Evolutionary conservation across 2,888 invertebrate genomes (phyloP), one percentile per base, ranked within the genome.

Genomic region (Caenorhabditis sinica): DNA sequence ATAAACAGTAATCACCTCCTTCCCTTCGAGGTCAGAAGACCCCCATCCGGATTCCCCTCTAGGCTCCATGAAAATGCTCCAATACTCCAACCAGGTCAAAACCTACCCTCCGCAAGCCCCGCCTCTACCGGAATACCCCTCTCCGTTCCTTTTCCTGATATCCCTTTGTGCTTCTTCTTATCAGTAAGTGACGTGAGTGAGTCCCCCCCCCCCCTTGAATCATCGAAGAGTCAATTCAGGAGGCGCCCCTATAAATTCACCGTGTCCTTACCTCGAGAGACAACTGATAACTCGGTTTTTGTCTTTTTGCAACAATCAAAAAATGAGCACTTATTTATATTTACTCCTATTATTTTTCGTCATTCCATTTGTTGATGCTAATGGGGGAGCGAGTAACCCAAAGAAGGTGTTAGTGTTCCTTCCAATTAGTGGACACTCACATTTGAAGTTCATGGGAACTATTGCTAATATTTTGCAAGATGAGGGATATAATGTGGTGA

Each of bases 401-500:
- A 72, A 80, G 25, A 80, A 80, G 20, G 79, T 80, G 45, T 49
- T 80, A 0, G 79, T 80, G n/a, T 80, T 72, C 40, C 56, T 72
- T 25, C 79, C 79, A 2, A 60, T 71, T 9, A 72, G 63, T 20
- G 79, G 79, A 15, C 79, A 80, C n/a, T 80, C 79, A 1, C 79
- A 80, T 66, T 15, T 75, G 20, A 69, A 73, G 20, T 84, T 84
- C 53, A 79, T 80, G 74, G 71, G 74, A 23, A 74, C 73, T 17
- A 66, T 84, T 49, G 58, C 75, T 25, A 71, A 81, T 65, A 71
- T 81, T 63, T 53, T 84, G 40, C 69, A 63, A n/a, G 80, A 84
- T 28, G 80, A 72, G 15, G 84, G 84, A 60, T 79, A 84, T 33
- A 75, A 84, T 58, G 75, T 84, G 63, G 74, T 74, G 20, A 56